Conservation (phyloP, 2,113 vertebrate genomes). For the Syngnathus scovelli region DNA sequence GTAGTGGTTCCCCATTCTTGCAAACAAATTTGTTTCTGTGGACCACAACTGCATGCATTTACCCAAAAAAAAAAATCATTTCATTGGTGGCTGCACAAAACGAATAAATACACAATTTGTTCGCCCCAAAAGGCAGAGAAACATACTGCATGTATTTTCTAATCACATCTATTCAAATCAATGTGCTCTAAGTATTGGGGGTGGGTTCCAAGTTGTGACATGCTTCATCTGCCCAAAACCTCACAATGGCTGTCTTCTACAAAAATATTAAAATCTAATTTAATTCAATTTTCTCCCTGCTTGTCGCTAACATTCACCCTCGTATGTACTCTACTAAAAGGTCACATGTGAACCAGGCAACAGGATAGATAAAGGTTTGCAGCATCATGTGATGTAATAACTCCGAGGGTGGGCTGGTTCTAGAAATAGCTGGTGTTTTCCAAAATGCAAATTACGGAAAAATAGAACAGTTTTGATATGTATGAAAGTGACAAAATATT, state of each 20-base stretch:
- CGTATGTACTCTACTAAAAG: conserved; percentile 28
- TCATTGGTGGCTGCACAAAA: conserved; percentile 57
- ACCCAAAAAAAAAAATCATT: conserved; percentile 39
- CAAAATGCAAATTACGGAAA: conserved; percentile 34
- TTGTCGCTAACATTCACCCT: conserved; percentile 17
- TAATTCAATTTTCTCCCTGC: conserved; percentile 29
- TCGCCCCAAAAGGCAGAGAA: conserved; percentile 27
- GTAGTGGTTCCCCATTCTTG: conserved; percentile 50
- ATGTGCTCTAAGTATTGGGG: conserved; percentile 26
- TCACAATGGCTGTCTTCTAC: conserved; percentile 29
- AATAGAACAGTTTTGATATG: conserved; percentile 50
- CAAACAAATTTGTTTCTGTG: conserved; percentile 25
- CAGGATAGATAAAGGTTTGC: conserved; percentile 32
- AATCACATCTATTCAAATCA: conserved; percentile 24
- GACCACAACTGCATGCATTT: conserved; percentile 47
- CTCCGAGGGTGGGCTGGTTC: conserved; percentile 30
- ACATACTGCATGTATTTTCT: conserved; percentile 51
- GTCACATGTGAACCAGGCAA: conserved; percentile 13
- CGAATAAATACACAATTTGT: conserved; percentile 51
- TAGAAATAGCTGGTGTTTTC: conserved; percentile 54
- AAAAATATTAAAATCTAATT: conserved; percentile 44
- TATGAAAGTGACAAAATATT: conserved; percentile 50
- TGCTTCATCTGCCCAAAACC: conserved; percentile 33
- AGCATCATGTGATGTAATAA: conserved; percentile 35
- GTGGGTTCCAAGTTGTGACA: conserved; percentile 37